Evolutionary conservation across 2,113 vertebrate genomes (phyloP).

Genomic region (Aleadryas rufinucha): DNA sequence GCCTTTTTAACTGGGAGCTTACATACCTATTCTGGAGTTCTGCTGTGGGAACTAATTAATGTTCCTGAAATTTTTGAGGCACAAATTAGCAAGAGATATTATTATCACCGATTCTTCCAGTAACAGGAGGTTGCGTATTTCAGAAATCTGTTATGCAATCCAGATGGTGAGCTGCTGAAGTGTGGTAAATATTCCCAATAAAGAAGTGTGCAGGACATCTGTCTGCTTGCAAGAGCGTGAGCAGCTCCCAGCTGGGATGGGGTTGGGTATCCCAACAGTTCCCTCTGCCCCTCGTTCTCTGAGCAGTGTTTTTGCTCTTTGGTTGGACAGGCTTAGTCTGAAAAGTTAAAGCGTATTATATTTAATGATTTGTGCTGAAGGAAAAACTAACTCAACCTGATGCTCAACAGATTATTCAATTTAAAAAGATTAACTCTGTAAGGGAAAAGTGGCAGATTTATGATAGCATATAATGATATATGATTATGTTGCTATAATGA

Average conservation of each 20-base stretch:
- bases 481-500: constrained; percentile 61
- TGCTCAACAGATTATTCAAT: constrained; percentile 62
- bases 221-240: neutral
- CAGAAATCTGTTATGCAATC: neutral
- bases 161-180: constrained; percentile 12
- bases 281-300: neutral
- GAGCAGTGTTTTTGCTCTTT: neutral
- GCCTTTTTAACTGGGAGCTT: neutral
- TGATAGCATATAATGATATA: constrained; percentile 59
- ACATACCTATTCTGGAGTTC: neutral
- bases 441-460: constrained; percentile 61
- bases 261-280: neutral
- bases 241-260: neutral
- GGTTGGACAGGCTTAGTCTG: neutral
- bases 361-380: constrained; percentile 50
- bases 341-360: neutral
- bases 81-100: neutral
- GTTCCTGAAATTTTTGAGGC: neutral
- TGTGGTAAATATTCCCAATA: neutral
- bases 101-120: neutral
- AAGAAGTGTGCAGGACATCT: constrained; percentile 18
- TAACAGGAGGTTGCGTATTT: neutral
- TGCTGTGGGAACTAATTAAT: neutral
- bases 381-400: constrained; percentile 62
- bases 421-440: constrained; percentile 54